A percentile compares a stretch with the other conserved stretches of the same genome.
Evolutionary conservation across 53 echinoderm and acorn worm species (phyloP).

Genomic region (Astropecten irregularis): DNA sequence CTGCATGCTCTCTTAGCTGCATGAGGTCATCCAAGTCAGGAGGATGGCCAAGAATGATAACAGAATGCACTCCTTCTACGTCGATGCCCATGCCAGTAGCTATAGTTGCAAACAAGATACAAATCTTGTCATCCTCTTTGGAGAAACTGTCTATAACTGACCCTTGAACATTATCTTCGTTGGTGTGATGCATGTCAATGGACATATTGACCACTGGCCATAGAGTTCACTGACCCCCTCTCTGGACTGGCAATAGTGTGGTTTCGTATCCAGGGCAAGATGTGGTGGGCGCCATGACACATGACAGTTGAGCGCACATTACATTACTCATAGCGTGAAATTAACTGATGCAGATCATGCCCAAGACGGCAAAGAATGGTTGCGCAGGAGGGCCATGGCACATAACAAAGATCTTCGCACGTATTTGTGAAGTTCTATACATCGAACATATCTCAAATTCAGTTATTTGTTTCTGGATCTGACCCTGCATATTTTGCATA

Average conservation of each 20-base stretch:
- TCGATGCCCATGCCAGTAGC: slow-evolving; percentile 43
- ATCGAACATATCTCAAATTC: too few species aligned
- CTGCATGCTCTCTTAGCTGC: slow-evolving; percentile 36
- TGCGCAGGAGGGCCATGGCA: too few species aligned
- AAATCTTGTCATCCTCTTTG: slow-evolving; percentile 18
- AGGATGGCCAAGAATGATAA: slow-evolving; percentile 29
- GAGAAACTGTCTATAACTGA: slow-evolving; percentile 14
- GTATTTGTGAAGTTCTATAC: too few species aligned
- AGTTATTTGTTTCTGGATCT: too few species aligned
- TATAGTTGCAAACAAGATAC: slow-evolving; percentile 41
- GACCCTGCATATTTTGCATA: too few species aligned
- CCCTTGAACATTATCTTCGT: slow-evolving; percentile 23
- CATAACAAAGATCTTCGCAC: too few species aligned
- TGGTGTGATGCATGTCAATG: slow-evolving; percentile 56
- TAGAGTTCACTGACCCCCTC: slow-evolving; percentile 39
- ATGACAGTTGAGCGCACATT: too few species aligned
- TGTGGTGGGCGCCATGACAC: too few species aligned
- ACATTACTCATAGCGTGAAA: too few species aligned
- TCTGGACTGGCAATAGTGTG: slow-evolving; percentile 51
- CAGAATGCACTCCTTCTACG: slow-evolving; percentile 21
- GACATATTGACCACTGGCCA: not conserved
- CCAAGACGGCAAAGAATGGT: too few species aligned
- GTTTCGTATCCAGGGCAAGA: too few species aligned
- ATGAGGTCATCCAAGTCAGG: slow-evolving; percentile 43
- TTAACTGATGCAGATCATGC: too few species aligned